A percentile compares a stretch with the other conserved stretches of the same genome.
Evolutionary conservation across 1,140 invertebrate genomes (phyloP).

Genomic region (Drosophila dunni): DNA sequence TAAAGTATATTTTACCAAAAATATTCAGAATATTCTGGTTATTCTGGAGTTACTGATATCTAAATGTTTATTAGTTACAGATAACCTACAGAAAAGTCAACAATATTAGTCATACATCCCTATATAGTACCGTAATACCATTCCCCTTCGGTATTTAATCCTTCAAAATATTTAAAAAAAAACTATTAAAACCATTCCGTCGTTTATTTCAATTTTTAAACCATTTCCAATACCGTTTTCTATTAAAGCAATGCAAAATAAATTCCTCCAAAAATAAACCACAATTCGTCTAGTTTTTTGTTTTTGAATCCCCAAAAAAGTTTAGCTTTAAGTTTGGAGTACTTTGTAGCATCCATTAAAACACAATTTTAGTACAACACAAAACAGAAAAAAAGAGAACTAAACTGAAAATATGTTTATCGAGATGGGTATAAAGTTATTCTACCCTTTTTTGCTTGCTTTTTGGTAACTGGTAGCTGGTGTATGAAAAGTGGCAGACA

Average conservation of each 20-base stretch:
- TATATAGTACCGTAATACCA: no score
- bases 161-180: no score
- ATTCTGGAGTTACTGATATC: no score
- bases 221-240: background rate
- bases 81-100: no score
- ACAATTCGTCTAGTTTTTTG: conserved; percentile 10
- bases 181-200: no score
- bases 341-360: conserved; percentile 28
- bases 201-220: no score
- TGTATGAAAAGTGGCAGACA: conserved; percentile 28
- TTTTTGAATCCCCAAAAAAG: conserved; percentile 2
- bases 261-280: background rate
- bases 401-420: conserved; percentile 25
- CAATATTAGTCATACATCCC: no score
- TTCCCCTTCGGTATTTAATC: no score
- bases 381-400: background rate
- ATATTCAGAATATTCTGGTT: no score
- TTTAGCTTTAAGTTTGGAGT: conserved; percentile 27
- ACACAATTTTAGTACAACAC: conserved; percentile 24
- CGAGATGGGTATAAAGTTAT: conserved; percentile 28
- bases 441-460: conserved; percentile 23
- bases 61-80: no score
- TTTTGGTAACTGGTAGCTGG: background rate
- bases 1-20: no score
- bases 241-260: background rate